phyloP scores from a whole-genome alignment of 2,888 invertebrate genomes.

The Drosophila parthenogenetica region DNA sequence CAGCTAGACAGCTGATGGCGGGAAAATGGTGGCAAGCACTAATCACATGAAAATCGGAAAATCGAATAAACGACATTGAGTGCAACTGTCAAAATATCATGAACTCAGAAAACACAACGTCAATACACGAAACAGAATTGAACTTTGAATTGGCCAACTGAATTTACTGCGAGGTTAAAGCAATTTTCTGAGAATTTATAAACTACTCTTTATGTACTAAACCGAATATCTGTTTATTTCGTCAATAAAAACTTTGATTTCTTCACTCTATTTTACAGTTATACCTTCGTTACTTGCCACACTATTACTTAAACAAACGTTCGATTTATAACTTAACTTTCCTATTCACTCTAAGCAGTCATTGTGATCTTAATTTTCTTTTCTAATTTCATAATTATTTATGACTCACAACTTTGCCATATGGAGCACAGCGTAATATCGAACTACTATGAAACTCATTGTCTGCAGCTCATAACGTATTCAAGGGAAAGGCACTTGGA shows the following conservation, averaged over 20 bases:
- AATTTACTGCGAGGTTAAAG: too few species aligned
- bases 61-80: constrained; percentile 58
- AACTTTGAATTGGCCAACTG: not conserved
- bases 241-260: too few species aligned
- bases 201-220: too few species aligned
- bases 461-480: constrained; percentile 48
- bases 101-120: constrained; percentile 26
- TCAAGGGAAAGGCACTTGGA: constrained; percentile 31
- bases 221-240: too few species aligned
- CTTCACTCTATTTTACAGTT: too few species aligned
- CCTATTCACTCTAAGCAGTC: not conserved
- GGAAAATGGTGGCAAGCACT: constrained; percentile 39
- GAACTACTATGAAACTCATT: constrained; percentile 27
- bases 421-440: constrained; percentile 16
- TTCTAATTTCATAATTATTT: constrained; percentile 8
- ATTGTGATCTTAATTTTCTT: not conserved
- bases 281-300: too few species aligned
- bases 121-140: constrained; percentile 25
- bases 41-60: constrained; percentile 62
- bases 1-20: constrained; percentile 37
- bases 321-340: not conserved
- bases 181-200: too few species aligned
- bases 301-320: too few species aligned
- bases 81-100: constrained; percentile 35
- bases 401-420: not conserved